These are phyloP conservation scores for Hylomyscus alleni DNA, from an alignment of 2,797 vertebrate genomes.

Conservation along the genomic window DNA sequence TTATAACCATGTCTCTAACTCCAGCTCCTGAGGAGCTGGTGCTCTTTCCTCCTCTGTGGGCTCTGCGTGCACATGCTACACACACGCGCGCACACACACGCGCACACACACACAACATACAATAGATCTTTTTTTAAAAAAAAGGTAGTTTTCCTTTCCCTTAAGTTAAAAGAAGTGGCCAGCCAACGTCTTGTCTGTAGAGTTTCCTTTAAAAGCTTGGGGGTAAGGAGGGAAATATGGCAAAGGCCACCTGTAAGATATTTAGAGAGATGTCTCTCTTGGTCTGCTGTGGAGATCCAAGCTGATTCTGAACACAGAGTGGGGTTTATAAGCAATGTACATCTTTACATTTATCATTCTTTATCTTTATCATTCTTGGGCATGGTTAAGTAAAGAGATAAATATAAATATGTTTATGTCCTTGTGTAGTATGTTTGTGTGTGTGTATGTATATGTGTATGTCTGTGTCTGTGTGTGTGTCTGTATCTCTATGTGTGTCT, in stretches of 20 bases:
- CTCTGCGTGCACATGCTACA: neutral
- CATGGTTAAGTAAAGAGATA: neutral
- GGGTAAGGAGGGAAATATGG: neutral
- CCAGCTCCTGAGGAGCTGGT: neutral
- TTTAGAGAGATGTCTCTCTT: neutral
- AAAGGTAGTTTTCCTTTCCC: neutral
- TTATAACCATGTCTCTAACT: neutral
- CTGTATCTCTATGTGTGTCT: rapidly evolving
- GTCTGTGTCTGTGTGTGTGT: neutral
- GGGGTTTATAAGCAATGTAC: neutral
- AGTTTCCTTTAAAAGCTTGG: neutral
- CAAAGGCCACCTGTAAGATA: neutral
- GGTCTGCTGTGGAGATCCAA: neutral
- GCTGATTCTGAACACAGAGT: neutral
- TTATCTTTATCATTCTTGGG: conserved; percentile 33
- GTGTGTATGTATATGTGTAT: neutral
- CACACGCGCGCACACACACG: neutral
- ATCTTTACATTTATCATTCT: conserved; percentile 46
- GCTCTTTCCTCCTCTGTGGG: neutral
- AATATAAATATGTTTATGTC: no score
- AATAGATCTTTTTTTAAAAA: neutral
- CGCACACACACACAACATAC: neutral
- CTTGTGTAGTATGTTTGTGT: neutral
- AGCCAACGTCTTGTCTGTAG: rapidly evolving
- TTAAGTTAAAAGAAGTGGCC: neutral